Evolutionary conservation across 2,797 vertebrate genomes (phyloP).

Genomic region (Hyperoplus immaculatus): DNA sequence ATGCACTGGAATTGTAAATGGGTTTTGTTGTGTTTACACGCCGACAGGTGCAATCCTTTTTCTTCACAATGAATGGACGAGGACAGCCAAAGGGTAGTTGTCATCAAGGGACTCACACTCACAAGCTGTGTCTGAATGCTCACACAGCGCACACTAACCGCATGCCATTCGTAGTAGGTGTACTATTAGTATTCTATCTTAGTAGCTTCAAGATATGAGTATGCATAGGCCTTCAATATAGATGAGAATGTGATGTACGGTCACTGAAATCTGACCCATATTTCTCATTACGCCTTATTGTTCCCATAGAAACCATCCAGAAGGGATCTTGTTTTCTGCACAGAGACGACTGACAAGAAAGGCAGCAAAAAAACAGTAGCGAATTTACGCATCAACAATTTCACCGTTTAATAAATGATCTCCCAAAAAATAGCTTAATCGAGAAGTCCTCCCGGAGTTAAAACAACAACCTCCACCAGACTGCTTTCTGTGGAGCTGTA

Average conservation of each 20-base stretch:
- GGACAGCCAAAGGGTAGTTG: slow-evolving; percentile 30
- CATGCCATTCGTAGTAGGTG: not conserved
- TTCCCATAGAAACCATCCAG: slow-evolving; percentile 34
- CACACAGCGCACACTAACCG: slow-evolving; percentile 22
- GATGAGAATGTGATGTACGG: slow-evolving; percentile 6
- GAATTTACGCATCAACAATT: not conserved
- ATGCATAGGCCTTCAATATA: not conserved
- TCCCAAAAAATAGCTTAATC: not conserved
- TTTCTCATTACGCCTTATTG: not conserved
- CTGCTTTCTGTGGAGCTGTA: not conserved
- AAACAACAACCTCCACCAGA: not conserved
- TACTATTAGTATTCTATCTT: slow-evolving; percentile 18
- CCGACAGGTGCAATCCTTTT: slow-evolving; percentile 47
- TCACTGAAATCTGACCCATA: slow-evolving; percentile 12
- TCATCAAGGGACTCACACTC: slow-evolving; percentile 21
- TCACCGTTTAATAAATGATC: not conserved
- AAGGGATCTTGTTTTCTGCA: not conserved
- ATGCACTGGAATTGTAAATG: slow-evolving; percentile 22
- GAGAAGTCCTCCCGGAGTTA: no score
- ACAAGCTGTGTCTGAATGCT: slow-evolving; percentile 2
- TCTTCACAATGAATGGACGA: slow-evolving; percentile 34
- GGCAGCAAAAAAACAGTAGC: not conserved
- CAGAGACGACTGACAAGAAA: not conserved
- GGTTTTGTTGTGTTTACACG: slow-evolving; percentile 36
- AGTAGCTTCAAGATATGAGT: not conserved